A percentile compares a stretch with the other conserved stretches of the same genome.
Conservation (phyloP, 2,888 invertebrate species). For the Nemurella pictetii region DNA sequence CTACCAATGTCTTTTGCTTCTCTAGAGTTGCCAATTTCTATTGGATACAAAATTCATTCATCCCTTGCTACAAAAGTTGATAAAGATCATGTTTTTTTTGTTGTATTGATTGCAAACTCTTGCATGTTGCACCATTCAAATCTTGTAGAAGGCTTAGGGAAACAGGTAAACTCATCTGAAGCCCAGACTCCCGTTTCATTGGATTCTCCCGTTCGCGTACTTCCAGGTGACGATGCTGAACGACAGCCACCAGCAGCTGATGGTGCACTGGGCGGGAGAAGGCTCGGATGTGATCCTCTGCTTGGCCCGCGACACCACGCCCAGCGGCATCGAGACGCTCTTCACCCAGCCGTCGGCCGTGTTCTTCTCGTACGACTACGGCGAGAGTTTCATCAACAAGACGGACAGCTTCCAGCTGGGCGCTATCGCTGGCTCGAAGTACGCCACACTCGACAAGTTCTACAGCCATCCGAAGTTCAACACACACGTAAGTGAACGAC, state of each 20-base stretch:
- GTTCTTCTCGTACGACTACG: slow-evolving; percentile 87
- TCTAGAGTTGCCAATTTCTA: too few relatives aligned
- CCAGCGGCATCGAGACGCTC: slow-evolving; percentile 50
- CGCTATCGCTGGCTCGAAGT: slow-evolving; percentile 51
- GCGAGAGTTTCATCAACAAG: slow-evolving; percentile 75
- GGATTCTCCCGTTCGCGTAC: too few relatives aligned
- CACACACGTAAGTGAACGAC: slow-evolving; percentile 68
- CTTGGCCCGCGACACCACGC: slow-evolving; percentile 73
- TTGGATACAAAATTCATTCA: too few relatives aligned
- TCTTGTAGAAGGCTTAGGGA: too few relatives aligned
- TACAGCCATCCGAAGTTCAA: slow-evolving; percentile 81
- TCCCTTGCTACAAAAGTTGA: too few relatives aligned
- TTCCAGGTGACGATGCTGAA: slow-evolving; percentile 75
- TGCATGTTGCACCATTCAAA: too few relatives aligned
- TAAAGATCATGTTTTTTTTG: too few relatives aligned
- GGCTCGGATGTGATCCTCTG: slow-evolving; percentile 86
- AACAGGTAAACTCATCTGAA: too few relatives aligned
- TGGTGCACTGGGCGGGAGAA: slow-evolving; percentile 92
- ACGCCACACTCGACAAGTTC: slow-evolving; percentile 79
- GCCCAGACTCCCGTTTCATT: too few relatives aligned
- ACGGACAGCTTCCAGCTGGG: slow-evolving; percentile 67
- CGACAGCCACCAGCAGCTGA: slow-evolving; percentile 84
- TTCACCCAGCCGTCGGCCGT: slow-evolving; percentile 65
- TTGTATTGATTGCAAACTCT: too few relatives aligned
- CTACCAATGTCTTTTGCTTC: too few relatives aligned